Percentiles rank a stretch among this genome's conserved stretches.
Evolutionary conservation across 2,113 vertebrate genomes (phyloP).

Genomic region (Gadus chalcogrammus): DNA sequence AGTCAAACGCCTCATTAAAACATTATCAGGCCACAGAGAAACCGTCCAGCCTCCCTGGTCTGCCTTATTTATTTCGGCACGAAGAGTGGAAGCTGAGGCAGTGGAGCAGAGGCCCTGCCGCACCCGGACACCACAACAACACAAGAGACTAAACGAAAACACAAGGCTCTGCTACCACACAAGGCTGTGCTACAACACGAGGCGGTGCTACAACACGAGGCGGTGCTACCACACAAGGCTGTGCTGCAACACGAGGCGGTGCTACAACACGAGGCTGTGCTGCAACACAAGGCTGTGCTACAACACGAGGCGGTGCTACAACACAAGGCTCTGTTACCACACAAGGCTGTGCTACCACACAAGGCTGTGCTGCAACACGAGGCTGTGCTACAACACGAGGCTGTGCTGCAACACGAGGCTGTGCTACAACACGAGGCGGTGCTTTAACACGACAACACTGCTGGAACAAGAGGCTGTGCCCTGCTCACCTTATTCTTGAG

Average conservation of each 20-base stretch:
- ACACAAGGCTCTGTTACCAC: neutral
- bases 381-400: too few species aligned
- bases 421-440: too few species aligned
- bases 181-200: neutral
- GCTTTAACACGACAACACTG: neutral
- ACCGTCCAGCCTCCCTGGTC: too few species aligned
- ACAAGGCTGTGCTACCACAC: neutral
- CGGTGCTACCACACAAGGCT: too few species aligned
- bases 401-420: neutral
- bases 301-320: neutral
- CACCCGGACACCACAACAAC: neutral
- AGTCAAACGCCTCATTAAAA: too few species aligned
- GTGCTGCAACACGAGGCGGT: too few species aligned
- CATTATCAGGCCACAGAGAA: too few species aligned
- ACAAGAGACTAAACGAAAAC: neutral
- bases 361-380: neutral
- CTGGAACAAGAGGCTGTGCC: neutral
- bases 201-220: too few species aligned
- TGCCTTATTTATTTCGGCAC: too few species aligned
- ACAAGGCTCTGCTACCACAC: neutral
- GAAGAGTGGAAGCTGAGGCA: too few species aligned
- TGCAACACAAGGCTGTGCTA: neutral
- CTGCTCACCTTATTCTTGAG: slow-evolving; percentile 92
- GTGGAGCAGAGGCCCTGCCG: too few species aligned
- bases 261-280: too few species aligned